Evolutionary conservation across 2,888 invertebrate genomes (phyloP), one percentile per base, ranked within the genome.

Genomic region (Mechanitis messenoides): DNA sequence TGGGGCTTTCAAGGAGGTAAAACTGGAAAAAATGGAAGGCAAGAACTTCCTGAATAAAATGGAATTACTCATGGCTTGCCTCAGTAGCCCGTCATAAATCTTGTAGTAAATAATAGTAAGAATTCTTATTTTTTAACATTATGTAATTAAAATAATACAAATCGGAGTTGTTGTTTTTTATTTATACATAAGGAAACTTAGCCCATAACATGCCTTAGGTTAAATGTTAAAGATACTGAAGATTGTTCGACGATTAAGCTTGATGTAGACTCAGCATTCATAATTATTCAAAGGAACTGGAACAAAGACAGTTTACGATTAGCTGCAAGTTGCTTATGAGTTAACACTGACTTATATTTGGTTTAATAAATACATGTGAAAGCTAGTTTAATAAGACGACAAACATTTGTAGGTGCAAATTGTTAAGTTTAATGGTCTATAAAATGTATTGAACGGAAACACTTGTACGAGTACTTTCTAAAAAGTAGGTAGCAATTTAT

Each of bases 21-120:
- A 96, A 72, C 92, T 98, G 81, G 97, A 98, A 69, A 97, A 96
- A 84, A 95, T 98, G 93, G 98, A 98, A 81, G 98, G 98, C 58
- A 95, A 96, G 77, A 98, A 98, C 87, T 98, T 98, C 81, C 91
- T 98, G 5, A 97, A 97, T 78, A 98, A 98, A 91, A 96, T 98
- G 94, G 98, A 98, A 88, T 91, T 97, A 72, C 92, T 98, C 4
- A 97, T 98, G 97, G 98, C 98, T 61, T 95, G 95, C 73, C 87
- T 95, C 12, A 94, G 95, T 66, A 95, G 95, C 76, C 94, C 93
- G 66, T 94, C 93, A 53, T 92, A 90, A 58, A 35, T 35, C 35
- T 35, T 35, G 33, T 62, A 56, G 53, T 56, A 66, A 56, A 69
- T 66, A 42, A 42, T 70, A 45, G 60, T 65, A 68, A 60, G 58